Evolutionary conservation across 2,797 vertebrate genomes (phyloP).

Genomic region (Sebastes aleutianus): DNA sequence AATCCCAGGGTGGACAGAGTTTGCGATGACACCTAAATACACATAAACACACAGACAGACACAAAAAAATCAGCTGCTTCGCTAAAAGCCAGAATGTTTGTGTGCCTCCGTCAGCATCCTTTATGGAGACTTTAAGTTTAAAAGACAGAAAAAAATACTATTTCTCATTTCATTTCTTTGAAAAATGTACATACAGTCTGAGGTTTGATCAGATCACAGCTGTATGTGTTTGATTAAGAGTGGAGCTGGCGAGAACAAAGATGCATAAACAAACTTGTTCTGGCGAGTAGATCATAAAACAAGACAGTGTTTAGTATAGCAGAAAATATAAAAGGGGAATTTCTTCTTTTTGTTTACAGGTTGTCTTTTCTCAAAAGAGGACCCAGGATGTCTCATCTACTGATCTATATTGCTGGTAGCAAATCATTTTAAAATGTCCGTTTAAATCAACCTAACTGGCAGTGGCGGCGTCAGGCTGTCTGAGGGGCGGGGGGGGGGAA

Average conservation of each 20-base stretch:
- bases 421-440: neutral
- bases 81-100: neutral
- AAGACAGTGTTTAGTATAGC: neutral
- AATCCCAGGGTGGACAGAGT: slow-evolving; percentile 84
- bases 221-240: neutral
- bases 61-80: neutral
- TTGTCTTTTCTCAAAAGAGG: neutral
- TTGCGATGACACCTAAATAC: slow-evolving; percentile 84
- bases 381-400: neutral
- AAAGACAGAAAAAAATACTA: neutral
- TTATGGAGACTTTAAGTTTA: neutral
- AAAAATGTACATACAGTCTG: neutral
- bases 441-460: neutral
- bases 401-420: neutral
- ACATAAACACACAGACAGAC: neutral
- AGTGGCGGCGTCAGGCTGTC: no score
- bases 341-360: neutral
- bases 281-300: neutral
- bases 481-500: no score
- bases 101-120: neutral
- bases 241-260: neutral
- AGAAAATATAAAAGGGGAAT: neutral
- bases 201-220: neutral
- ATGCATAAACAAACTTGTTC: neutral
- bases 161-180: neutral